Percentiles rank a stretch among this genome's conserved stretches.
Conservation (phyloP, 2,797 vertebrate genomes). For the Falco naumanni region DNA sequence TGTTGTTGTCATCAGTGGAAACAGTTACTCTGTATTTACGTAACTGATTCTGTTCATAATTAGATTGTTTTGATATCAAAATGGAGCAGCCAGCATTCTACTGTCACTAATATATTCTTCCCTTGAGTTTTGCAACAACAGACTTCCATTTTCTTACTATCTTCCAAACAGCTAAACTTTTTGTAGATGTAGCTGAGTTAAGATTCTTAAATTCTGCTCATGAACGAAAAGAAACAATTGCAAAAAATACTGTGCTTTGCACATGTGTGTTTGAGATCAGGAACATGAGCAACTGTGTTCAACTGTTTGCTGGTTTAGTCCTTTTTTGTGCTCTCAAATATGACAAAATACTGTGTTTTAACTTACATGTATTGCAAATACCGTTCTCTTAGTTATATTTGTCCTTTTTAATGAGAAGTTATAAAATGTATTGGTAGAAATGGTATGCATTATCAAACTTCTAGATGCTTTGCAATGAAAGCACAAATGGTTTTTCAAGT, state of each 20-base stretch:
- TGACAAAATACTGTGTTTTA: neutral
- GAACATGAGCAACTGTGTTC: neutral
- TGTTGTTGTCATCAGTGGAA: neutral
- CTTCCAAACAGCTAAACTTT: neutral
- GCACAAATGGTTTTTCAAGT: neutral
- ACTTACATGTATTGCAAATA: neutral
- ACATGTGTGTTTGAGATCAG: neutral
- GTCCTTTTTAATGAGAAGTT: conserved; percentile 23
- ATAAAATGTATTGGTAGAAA: conserved; percentile 39
- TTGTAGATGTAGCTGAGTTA: neutral
- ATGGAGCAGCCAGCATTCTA: neutral
- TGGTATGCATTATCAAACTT: conserved; percentile 15
- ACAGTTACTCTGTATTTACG: neutral
- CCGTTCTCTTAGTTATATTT: neutral
- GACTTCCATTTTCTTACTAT: neutral
- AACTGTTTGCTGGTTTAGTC: neutral
- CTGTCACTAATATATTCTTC: neutral
- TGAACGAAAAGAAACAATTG: neutral
- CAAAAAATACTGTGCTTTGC: neutral
- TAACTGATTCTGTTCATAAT: neutral
- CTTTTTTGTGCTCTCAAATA: neutral
- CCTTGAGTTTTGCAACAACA: neutral
- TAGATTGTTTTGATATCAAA: neutral
- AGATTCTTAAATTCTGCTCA: neutral
- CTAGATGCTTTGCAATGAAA: conserved; percentile 10